Evolutionary conservation across 2,797 vertebrate species (phyloP), one percentile per base, ranked within the genome.

Genomic region (Sciurus carolinensis): DNA sequence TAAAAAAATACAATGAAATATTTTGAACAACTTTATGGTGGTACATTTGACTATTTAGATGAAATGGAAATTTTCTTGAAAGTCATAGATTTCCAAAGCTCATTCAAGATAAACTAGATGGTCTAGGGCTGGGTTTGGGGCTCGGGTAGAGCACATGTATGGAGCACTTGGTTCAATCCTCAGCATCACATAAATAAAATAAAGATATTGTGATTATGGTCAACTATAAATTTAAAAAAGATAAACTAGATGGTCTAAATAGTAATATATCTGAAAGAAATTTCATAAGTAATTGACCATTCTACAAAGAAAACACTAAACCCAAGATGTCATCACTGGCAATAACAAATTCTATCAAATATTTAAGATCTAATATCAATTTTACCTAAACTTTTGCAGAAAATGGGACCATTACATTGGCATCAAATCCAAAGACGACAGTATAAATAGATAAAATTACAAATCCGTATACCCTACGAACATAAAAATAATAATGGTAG

Each of bases 261-360:
- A 87, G 26, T 30, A 73, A 30, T 39, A 75, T 36, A 82, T 36
- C 10, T 84, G 79, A 79, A 83, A 76, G 42, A 82, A 44, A 62
- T 62, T 91, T 20, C 12, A 86, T 76, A 59, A 75, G 47, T 67
- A 80, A 54, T 62, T 91, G 64, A 50, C 0, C 28, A 59, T 94
- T 72, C 44, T 92, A 84, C 33, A 85, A 91, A 92, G 54, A 91
- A 91, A 92, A 88, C 39, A 67, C 11, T 67, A n/a, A 91, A 24
- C 26, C 20, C 54, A 66, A 88, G 26, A 47, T 64, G 12, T 26
- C 15, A 71, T 82, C n/a, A 20, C 42, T 91, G 20, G 17, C 39
- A 54, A 66, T 82, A 42, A 64, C 54, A 15, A 87, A 83, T 73
- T 88, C 76, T 92, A 44, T 44, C 54, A 66, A 87, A 82, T 14